Base-by-base conservation (phyloP, 2,797 vertebrate species). In the Molossus molossus region DNA sequence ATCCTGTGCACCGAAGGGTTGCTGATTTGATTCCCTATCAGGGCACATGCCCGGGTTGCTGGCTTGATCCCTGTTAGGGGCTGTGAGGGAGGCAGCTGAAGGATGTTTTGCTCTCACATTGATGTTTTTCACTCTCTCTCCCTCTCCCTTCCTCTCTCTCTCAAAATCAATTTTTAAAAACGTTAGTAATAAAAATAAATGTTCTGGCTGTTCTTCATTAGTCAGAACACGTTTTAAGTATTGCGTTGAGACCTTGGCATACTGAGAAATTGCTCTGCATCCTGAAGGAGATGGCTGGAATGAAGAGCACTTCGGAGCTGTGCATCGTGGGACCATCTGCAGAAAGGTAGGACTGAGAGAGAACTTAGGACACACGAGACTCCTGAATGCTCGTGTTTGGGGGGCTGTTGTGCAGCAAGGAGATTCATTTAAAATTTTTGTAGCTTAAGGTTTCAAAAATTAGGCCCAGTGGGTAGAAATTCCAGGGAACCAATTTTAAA, bases 131-230 rank as follows among this genome's bases (percentile, higher is more conserved):
- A 4, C 62, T 29, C 62, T 27, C 29, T 67, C 64, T 65, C 14
- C 29, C 15, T 69, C 17, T 37, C 17, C 65, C 65, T 17, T 6
- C 14, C 64, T 69, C 65, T 69, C 65, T n/a, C 65, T 37, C n/a
- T 69, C 33, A 69, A 67, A 67, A 18, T 18, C 33, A 33, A 67
- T 33, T n/a, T 33, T 33, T 18, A 18, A 65, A 65, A 65, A n/a
- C 27, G 8, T 65, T 65, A 67, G 33, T 33, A 67, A 37, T 67
- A 53, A 70, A 95, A 91, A 87, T 15, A 76, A 85, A 75, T 82
- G 29, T 75, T 90, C 90, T 80, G 65, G 76, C 80, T 90, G 79
- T 81, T 84, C 69, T 45, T 87, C 62, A 83, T 72, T 86, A 84
- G 70, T 96, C 65, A 76, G 80, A 60, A n/a, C 62, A 57, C 62